Evolutionary conservation across 2,888 invertebrate genomes (phyloP).

Genomic region (Noctua pronuba): DNA sequence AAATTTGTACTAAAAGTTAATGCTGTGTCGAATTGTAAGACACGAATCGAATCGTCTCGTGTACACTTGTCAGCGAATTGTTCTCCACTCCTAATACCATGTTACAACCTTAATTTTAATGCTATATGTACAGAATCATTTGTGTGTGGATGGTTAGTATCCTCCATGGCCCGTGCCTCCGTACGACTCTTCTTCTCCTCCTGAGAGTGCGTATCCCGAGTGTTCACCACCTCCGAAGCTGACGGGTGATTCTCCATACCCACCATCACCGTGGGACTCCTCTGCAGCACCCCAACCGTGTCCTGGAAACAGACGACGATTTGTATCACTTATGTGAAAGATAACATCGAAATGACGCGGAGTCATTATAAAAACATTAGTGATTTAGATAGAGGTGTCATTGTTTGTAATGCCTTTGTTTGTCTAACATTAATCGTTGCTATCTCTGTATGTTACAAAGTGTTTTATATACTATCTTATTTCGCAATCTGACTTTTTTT

Average conservation of each 20-base stretch:
- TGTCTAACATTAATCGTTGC: conserved; percentile 24
- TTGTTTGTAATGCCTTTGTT: conserved; percentile 47
- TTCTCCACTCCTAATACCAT: conserved; percentile 27
- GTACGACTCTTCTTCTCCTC: conserved; percentile 74
- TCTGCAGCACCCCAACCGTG: conserved; percentile 87
- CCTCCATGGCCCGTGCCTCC: conserved; percentile 73
- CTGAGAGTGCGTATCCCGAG: conserved; percentile 79
- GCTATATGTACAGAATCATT: conserved; percentile 53
- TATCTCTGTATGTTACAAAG: conserved; percentile 14
- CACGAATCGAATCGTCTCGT: conserved; percentile 15
- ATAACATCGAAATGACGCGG: conserved; percentile 26
- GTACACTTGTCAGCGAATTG: conserved; percentile 14
- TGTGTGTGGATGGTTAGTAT: conserved; percentile 64
- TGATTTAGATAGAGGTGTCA: conserved; percentile 32
- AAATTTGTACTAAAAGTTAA: conserved; percentile 52
- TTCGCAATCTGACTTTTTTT: not conserved
- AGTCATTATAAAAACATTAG: conserved; percentile 48
- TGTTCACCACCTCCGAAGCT: conserved; percentile 85
- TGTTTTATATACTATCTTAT: conserved; percentile 34
- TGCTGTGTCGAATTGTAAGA: conserved; percentile 7
- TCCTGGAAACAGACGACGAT: conserved; percentile 72
- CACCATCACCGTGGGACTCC: conserved; percentile 78
- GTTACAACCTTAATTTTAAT: conserved; percentile 34
- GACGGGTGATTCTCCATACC: conserved; percentile 82
- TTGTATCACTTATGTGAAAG: conserved; percentile 34